Evolutionary conservation across 2,888 invertebrate species (phyloP).

Genomic region (Habrosyne pyritoides): DNA sequence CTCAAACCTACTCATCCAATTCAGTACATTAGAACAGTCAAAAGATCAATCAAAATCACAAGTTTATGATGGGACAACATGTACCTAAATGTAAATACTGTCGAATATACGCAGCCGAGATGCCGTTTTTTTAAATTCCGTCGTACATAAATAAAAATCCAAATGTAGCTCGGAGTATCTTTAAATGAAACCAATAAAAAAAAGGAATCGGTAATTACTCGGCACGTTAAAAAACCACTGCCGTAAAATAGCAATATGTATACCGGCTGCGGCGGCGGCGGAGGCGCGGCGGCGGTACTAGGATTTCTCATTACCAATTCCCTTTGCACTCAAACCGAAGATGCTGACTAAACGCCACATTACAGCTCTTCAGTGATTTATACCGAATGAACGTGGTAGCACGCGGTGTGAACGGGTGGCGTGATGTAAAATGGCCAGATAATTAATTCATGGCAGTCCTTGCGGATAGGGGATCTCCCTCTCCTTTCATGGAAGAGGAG

Average conservation of each 20-base stretch:
- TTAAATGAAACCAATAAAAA: neutral
- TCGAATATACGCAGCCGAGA: neutral
- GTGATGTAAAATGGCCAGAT: constrained; percentile 34
- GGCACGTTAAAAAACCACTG: neutral
- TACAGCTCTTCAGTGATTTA: constrained; percentile 8
- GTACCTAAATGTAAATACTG: neutral
- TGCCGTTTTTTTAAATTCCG: no score
- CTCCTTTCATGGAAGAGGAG: constrained; percentile 10
- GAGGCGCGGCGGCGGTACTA: no score
- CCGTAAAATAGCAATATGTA: neutral
- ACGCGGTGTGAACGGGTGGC: constrained; percentile 28
- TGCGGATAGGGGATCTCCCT: constrained; percentile 8
- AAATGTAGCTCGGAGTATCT: neutral
- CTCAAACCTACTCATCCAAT: no score
- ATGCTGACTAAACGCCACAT: constrained; percentile 9
- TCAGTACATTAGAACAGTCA: no score
- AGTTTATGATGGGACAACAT: no score
- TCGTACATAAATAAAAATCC: neutral
- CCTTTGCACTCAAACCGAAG: constrained; percentile 4
- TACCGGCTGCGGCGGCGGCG: no score
- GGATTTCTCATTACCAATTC: constrained; percentile 2
- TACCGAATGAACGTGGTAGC: constrained; percentile 6
- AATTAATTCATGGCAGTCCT: constrained; percentile 44
- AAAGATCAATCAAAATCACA: no score
- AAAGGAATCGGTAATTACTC: neutral